A percentile compares a stretch with the other conserved stretches of the same genome.
phyloP scores from a whole-genome alignment of 2,113 vertebrate genomes.

The Percina caprodes region DNA sequence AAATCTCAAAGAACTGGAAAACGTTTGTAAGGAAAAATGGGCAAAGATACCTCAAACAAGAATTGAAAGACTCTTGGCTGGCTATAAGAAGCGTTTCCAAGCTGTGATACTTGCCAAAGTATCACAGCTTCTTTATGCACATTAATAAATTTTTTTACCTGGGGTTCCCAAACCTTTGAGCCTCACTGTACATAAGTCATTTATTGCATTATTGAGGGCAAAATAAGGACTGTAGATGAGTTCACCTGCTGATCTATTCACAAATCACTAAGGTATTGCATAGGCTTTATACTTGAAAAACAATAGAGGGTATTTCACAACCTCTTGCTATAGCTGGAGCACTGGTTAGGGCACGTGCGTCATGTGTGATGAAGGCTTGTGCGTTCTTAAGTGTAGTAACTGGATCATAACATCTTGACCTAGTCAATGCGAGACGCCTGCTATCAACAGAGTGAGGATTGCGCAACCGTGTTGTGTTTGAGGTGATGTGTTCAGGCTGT shows the following conservation, averaged over 20 bases:
- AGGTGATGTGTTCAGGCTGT: conserved; percentile 51
- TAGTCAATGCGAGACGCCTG: conserved; percentile 19
- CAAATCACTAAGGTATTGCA: conserved; percentile 15
- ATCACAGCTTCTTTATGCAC: too few species aligned
- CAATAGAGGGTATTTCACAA: conserved; percentile 49
- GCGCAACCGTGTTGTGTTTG: conserved; percentile 52
- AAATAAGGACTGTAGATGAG: background rate
- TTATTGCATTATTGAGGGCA: background rate
- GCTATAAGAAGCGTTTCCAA: too few species aligned
- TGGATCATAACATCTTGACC: conserved; percentile 19
- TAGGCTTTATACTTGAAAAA: conserved; percentile 15
- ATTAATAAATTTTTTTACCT: too few species aligned
- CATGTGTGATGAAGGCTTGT: conserved; percentile 15
- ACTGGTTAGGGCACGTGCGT: conserved; percentile 15
- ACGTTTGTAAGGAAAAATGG: too few species aligned
- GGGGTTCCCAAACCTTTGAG: too few species aligned
- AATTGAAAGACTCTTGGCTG: too few species aligned
- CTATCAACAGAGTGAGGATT: conserved; percentile 25
- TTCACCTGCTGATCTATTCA: conserved; percentile 18
- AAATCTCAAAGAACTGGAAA: too few species aligned
- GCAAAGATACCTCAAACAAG: too few species aligned
- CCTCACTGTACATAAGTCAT: too few species aligned
- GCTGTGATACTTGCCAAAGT: too few species aligned
- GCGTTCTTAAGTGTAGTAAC: background rate
- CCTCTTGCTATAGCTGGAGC: background rate